A percentile compares a stretch with the other conserved stretches of the same genome.
phyloP scores from a whole-genome alignment of 2,113 vertebrate genomes.

The Formicarius rufipectus region DNA sequence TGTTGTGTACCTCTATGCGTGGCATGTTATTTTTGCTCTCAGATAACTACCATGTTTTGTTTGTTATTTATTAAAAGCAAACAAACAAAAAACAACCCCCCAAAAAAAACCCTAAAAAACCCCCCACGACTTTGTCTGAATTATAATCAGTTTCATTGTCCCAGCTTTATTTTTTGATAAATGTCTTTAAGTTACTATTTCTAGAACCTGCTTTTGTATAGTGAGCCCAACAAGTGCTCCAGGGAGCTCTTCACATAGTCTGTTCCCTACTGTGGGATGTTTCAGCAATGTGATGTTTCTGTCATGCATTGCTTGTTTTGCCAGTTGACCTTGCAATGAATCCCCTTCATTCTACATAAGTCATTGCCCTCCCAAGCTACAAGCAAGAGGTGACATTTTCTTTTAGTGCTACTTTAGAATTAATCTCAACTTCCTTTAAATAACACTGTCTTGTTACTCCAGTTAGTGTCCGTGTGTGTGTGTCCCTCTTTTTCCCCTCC shows the following conservation, averaged over 20 bases:
- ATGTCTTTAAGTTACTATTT: neutral
- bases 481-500: neutral
- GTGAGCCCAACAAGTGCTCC: neutral
- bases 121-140: too few relatives aligned
- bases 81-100: too few relatives aligned
- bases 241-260: neutral
- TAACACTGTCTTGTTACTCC: neutral
- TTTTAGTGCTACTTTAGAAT: neutral
- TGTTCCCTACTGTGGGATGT: rapidly evolving
- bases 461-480: neutral
- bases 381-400: neutral
- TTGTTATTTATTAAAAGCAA: neutral
- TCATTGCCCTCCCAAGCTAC: neutral
- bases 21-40: neutral
- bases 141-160: neutral
- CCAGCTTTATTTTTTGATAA: neutral
- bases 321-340: neutral
- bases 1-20: rapidly evolving
- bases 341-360: neutral
- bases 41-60: rapidly evolving
- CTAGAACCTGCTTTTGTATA: neutral
- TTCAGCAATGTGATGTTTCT: neutral
- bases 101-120: neutral
- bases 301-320: neutral
- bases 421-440: neutral